Base-by-base conservation (phyloP, 2,888 invertebrate genomes). In the Chydorus sphaericus region DNA sequence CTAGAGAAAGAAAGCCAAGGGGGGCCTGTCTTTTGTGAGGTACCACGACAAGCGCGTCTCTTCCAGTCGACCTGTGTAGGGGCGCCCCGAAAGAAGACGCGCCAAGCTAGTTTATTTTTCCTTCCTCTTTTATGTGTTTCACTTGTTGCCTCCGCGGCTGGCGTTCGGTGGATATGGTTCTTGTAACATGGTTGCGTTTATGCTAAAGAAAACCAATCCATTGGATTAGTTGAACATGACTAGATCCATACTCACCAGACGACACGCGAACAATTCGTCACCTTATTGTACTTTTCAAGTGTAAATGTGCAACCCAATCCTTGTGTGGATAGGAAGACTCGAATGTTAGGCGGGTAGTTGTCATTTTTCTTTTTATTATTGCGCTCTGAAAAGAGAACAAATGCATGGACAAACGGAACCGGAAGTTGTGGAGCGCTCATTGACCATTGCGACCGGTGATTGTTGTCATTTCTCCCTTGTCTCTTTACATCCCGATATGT, bases 211-310 rank as follows among this genome's bases (percentile, higher is more conserved):
- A n/a, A n/a, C n/a, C n/a, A n/a, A 26, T 44, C 18, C 36, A 44
- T 44, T 28, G 44, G 44, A 31, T 39, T 39, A 30, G 20, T 30
- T 44, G 38, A 18, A 31, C 58, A 83, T 85, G 84, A 85, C 84
- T 84, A 85, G 84, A 84, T 83, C 84, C 83, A 84, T 83, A 84
- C 84, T 84, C 84, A 84, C 84, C 83, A 82, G 39, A 44, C 31
- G 56, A 31, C 29, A n/a, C 28, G 37, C 18, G 50, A n/a, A 18
- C 51, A 44, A 44, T 23, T 39, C 16, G 16, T 39, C 7, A 39
- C 3, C 4, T 6, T n/a, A 2, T 44, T 23, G 11, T 44, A 44
- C 2, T 2, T 44, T 44, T 44, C 14, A 23, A 20, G 18, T 44
- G 26, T 8, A 10, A 10, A 11, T 44, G 14, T 44, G 44, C 20